These are phyloP conservation scores for Phrynocephalus guinanensis DNA, from an alignment of 2,797 vertebrate genomes.

Conservation along the genomic window DNA sequence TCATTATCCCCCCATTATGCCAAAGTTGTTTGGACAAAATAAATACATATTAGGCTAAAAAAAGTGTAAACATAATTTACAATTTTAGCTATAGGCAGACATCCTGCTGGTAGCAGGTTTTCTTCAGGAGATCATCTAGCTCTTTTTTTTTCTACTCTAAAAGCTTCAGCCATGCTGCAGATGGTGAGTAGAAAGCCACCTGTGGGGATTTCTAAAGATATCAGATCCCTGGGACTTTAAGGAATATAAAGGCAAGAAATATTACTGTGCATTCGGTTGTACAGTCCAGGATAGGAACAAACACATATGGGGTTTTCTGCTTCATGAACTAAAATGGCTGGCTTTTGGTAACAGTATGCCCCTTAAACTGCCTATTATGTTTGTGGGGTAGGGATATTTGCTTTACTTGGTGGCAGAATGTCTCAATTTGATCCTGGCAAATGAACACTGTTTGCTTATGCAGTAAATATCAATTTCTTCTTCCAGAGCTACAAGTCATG, in stretches of 20 bases:
- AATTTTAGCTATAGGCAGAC: not conserved
- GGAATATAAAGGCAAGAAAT: not conserved
- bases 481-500: not conserved
- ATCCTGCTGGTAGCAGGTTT: not conserved
- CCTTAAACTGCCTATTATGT: not conserved
- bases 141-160: accelerated
- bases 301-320: not conserved
- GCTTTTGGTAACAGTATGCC: not conserved
- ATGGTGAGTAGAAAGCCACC: not conserved
- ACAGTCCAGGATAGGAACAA: not conserved
- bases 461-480: not conserved
- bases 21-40: conserved; percentile 26
- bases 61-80: not conserved
- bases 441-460: not conserved
- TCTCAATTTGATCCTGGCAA: not conserved
- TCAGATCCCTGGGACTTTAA: accelerated
- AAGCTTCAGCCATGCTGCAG: accelerated
- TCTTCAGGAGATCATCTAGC: accelerated
- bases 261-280: not conserved
- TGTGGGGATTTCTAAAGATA: accelerated
- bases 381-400: not conserved
- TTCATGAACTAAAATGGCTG: not conserved
- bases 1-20: conserved; percentile 1
- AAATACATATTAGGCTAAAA: conserved; percentile 3
- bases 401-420: not conserved